Conservation (phyloP, 2,797 vertebrate species). For the Gambelia wislizenii region DNA sequence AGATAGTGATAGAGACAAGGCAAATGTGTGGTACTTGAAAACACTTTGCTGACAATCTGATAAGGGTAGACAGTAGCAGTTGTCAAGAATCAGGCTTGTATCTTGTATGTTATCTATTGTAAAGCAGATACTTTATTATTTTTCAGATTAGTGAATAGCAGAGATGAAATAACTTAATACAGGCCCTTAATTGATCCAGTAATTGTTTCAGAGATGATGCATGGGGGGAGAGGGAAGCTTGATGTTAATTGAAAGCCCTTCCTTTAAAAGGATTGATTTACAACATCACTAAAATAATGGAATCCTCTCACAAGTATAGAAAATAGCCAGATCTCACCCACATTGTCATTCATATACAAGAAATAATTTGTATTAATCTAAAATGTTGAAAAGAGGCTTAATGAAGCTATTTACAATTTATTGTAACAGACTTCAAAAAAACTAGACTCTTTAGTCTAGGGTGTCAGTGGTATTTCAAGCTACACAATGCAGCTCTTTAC, state of each 20-base stretch:
- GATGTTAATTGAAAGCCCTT: constrained; percentile 47
- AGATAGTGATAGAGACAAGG: not conserved
- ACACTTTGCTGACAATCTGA: not conserved
- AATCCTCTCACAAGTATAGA: constrained; percentile 72
- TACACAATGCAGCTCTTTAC: constrained; percentile 82
- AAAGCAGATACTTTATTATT: constrained; percentile 45
- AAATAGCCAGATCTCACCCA: constrained; percentile 80
- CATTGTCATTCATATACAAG: constrained; percentile 76
- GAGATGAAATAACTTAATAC: constrained; percentile 54
- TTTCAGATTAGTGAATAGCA: constrained; percentile 50
- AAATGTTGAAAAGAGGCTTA: constrained; percentile 84
- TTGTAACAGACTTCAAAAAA: constrained; percentile 85
- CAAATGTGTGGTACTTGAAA: constrained; percentile 2
- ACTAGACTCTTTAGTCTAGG: constrained; percentile 87
- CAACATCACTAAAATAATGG: constrained; percentile 72
- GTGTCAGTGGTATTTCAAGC: constrained; percentile 90
- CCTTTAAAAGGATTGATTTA: constrained; percentile 66
- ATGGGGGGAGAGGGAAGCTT: constrained; percentile 42
- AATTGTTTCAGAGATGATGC: constrained; percentile 66
- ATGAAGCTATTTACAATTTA: constrained; percentile 94
- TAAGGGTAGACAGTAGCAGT: not conserved
- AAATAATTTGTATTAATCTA: constrained; percentile 78
- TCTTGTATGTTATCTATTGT: constrained; percentile 45
- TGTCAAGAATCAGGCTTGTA: constrained; percentile 30
- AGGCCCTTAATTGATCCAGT: constrained; percentile 68